These are phyloP conservation scores for Blastobasis lacticolella DNA, from an alignment of 2,888 invertebrate genomes.

Conservation along the genomic window DNA sequence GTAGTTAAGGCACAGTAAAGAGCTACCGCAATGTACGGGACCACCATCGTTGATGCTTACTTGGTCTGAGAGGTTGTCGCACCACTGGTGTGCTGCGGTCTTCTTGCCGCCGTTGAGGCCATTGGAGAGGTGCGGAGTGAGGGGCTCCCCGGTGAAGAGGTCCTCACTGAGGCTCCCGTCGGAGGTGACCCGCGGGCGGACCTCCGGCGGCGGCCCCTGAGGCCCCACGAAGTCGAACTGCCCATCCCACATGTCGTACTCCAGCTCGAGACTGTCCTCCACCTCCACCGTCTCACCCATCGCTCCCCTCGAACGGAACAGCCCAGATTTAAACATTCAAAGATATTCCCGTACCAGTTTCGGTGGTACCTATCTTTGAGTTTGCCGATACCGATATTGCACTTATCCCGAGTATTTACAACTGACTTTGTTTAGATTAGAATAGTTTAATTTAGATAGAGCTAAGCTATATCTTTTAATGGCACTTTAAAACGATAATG, in stretches of 20 bases:
- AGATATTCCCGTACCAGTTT: constrained; percentile 20
- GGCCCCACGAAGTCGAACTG: constrained; percentile 89
- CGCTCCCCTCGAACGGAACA: constrained; percentile 57
- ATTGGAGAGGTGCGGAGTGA: constrained; percentile 60
- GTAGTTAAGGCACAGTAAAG: too few species aligned
- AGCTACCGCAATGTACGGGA: too few species aligned
- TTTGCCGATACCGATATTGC: constrained; percentile 51
- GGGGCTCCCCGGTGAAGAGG: constrained; percentile 60
- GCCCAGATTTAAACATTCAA: constrained; percentile 66
- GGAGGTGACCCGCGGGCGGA: constrained; percentile 50
- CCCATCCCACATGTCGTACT: constrained; percentile 92
- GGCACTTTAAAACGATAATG: constrained; percentile 35
- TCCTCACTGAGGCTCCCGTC: constrained; percentile 61
- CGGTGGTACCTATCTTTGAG: constrained; percentile 45
- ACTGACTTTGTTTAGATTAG: constrained; percentile 51
- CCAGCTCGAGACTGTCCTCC: constrained; percentile 80
- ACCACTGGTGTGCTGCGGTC: constrained; percentile 72
- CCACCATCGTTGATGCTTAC: constrained; percentile 43
- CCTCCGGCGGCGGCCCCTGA: constrained; percentile 51
- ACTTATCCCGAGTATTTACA: constrained; percentile 19
- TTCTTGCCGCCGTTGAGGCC: constrained; percentile 73
- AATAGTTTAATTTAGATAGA: constrained; percentile 46
- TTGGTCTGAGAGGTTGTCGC: constrained; percentile 76
- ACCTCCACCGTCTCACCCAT: constrained; percentile 64
- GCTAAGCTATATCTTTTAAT: constrained; percentile 38